Percentiles rank a stretch among this genome's conserved stretches.
phyloP scores from a whole-genome alignment of 64 coral and sea anemone genomes.

The Montipora sp. region DNA sequence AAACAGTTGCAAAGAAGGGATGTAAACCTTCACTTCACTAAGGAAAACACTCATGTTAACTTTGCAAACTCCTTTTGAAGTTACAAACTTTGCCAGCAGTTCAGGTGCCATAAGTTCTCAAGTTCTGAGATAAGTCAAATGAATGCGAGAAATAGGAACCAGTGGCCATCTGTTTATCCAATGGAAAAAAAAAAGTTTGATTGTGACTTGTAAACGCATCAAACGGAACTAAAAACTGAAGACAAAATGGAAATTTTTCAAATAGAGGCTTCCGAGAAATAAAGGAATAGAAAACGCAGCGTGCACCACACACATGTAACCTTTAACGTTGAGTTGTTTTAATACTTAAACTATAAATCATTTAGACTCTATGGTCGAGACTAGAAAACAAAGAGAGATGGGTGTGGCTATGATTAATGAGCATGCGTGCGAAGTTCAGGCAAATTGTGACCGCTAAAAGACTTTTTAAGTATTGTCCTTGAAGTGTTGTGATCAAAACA shows the following conservation, averaged over 20 bases:
- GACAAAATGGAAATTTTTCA: neutral
- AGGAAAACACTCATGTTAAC: too few species aligned
- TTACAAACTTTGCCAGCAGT: too few species aligned
- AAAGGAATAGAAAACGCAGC: neutral
- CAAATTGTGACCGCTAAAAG: conserved; percentile 23
- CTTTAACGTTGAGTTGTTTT: neutral
- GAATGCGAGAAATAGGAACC: too few species aligned
- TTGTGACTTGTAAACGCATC: too few species aligned
- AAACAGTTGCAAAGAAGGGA: too few species aligned
- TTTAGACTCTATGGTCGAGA: neutral
- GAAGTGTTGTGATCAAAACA: conserved; percentile 57
- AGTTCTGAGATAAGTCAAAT: too few species aligned
- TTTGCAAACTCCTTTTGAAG: too few species aligned
- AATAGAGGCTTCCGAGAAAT: neutral
- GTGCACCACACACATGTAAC: neutral
- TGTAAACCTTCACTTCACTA: too few species aligned
- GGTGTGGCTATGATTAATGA: neutral
- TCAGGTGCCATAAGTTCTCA: too few species aligned
- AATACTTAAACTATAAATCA: too few species aligned
- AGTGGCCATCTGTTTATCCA: neutral
- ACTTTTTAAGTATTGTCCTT: conserved; percentile 45
- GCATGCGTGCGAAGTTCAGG: neutral
- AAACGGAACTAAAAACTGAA: neutral
- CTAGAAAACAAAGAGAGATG: neutral
- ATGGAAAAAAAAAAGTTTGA: neutral